Conservation (phyloP, 2,888 invertebrate species). For the Chesias legatella region DNA sequence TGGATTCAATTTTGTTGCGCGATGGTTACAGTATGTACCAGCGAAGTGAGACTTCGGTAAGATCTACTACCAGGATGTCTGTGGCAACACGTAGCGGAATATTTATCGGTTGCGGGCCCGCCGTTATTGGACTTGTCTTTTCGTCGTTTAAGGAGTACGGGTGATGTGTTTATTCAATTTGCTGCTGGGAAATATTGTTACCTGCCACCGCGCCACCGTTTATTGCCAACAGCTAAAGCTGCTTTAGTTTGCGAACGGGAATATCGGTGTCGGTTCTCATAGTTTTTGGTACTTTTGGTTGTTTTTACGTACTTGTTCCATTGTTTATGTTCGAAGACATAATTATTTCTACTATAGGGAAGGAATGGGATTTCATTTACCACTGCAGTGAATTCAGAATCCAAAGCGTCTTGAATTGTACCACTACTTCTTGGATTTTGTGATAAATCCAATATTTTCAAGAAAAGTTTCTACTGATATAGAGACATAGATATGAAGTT, state of each 20-base stretch:
- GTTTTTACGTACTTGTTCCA: slow-evolving; percentile 1
- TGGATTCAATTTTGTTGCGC: too few species aligned
- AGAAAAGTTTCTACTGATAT: too few species aligned
- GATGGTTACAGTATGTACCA: slow-evolving; percentile 1
- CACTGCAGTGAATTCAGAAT: too few species aligned
- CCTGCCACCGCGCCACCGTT: slow-evolving; percentile 51
- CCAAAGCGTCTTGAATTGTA: too few species aligned
- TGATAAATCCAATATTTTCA: too few species aligned
- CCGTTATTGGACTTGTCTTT: slow-evolving; percentile 75
- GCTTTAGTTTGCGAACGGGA: slow-evolving; percentile 7
- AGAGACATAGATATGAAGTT: too few species aligned
- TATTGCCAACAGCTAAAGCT: slow-evolving; percentile 37
- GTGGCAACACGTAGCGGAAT: slow-evolving; percentile 48
- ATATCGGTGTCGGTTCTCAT: slow-evolving; percentile 3
- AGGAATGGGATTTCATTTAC: too few species aligned
- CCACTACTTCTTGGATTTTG: too few species aligned
- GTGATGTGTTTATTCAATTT: slow-evolving; percentile 79
- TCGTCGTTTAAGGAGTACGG: slow-evolving; percentile 69
- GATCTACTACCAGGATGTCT: slow-evolving; percentile 31
- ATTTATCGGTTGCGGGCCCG: slow-evolving; percentile 62
- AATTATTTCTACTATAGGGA: too few species aligned
- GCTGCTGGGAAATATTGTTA: slow-evolving; percentile 69
- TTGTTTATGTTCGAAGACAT: too few species aligned
- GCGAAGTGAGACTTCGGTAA: too few species aligned
- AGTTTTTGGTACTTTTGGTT: not conserved